phyloP scores from a whole-genome alignment of 2,888 invertebrate species.

The Pogonocherus hispidulus region DNA sequence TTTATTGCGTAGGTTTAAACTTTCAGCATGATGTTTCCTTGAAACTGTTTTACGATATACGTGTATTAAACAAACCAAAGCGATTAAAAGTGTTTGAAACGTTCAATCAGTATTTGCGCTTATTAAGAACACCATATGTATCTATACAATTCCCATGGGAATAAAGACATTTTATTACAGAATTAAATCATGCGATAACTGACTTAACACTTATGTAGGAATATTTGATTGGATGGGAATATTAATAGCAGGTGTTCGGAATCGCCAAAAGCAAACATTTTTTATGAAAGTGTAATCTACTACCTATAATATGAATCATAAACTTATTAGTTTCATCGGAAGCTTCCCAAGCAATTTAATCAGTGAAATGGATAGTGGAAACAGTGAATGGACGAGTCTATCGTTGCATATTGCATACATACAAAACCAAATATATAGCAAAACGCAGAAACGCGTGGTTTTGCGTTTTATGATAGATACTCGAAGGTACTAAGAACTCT shows the following conservation, averaged over 20 bases:
- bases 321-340: not conserved
- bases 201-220: not conserved
- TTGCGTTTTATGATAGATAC: no score
- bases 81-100: not conserved
- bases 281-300: slow-evolving; percentile 12
- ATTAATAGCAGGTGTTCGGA: not conserved
- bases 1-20: slow-evolving; percentile 4
- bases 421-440: no score
- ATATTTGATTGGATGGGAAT: not conserved
- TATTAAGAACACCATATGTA: not conserved
- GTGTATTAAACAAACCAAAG: slow-evolving; percentile 23
- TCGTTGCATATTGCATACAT: no score
- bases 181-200: not conserved
- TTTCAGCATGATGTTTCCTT: slow-evolving; percentile 28
- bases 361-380: no score
- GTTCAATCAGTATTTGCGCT: not conserved
- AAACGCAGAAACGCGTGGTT: no score
- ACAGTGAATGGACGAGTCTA: no score
- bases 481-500: no score
- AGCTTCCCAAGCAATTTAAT: slow-evolving; percentile 2
- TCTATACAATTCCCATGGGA: not conserved
- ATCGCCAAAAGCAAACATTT: not conserved
- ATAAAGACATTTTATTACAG: not conserved
- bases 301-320: not conserved
- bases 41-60: slow-evolving; percentile 34